Percentiles rank a stretch among this genome's conserved stretches.
These are phyloP conservation scores for Coregonus ussuriensis DNA, from an alignment of 2,797 vertebrate genomes.

Conservation along the genomic window DNA sequence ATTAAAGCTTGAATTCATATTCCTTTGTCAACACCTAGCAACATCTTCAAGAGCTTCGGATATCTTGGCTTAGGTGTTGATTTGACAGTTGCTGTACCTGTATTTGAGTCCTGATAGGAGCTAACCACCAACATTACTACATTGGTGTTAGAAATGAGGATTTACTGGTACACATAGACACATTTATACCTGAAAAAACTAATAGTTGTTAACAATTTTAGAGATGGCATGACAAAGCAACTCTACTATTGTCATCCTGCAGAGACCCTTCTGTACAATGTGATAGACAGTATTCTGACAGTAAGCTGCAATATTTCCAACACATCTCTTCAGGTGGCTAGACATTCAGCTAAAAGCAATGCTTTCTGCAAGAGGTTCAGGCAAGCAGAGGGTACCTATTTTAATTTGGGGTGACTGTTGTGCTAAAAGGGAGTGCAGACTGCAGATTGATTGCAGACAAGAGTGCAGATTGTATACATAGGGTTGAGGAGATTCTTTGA, in stretches of 20 bases:
- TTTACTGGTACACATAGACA: too few species aligned
- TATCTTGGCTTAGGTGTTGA: too few species aligned
- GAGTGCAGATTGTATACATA: conserved; percentile 15
- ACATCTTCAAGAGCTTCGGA: too few species aligned
- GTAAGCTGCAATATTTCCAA: neutral
- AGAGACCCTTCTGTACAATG: neutral
- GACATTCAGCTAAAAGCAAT: neutral
- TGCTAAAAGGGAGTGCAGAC: conserved; percentile 2
- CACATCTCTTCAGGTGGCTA: neutral
- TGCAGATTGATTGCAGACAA: conserved; percentile 8
- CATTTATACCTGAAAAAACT: neutral
- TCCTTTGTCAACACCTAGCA: too few species aligned
- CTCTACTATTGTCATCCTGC: neutral
- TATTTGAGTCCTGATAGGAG: too few species aligned
- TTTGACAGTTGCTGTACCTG: too few species aligned
- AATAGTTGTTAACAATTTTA: neutral
- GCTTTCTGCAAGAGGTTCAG: neutral
- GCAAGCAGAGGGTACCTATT: neutral
- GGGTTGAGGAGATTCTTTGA: conserved; percentile 18
- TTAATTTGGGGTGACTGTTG: conserved; percentile 7
- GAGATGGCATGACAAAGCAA: neutral
- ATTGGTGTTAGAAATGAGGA: too few species aligned
- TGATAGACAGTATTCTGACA: neutral
- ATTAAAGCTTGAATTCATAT: too few species aligned
- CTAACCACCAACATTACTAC: too few species aligned